phyloP scores from a whole-genome alignment of 2,888 invertebrate species.

The Eristalis pertinax region DNA sequence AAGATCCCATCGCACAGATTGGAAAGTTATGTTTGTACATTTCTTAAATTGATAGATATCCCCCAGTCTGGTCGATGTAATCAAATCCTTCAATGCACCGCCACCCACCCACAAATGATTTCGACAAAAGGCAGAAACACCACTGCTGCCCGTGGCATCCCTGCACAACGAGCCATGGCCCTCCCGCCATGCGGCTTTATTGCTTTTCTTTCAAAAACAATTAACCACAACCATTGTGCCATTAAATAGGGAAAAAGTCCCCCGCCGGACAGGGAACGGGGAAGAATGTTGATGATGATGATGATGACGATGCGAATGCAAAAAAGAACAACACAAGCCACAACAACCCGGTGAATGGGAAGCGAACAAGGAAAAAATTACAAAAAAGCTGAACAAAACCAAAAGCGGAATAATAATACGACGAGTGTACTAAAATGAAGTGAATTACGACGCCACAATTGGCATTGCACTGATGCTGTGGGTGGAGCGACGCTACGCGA shows the following conservation, averaged over 20 bases:
- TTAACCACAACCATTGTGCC: slow-evolving; percentile 68
- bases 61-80: slow-evolving; percentile 31
- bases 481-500: not conserved
- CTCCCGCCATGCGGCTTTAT: slow-evolving; percentile 54
- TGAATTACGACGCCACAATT: slow-evolving; percentile 63
- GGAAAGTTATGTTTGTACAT: slow-evolving; percentile 32
- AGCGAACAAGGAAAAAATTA: slow-evolving; percentile 3
- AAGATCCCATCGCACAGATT: slow-evolving; percentile 34
- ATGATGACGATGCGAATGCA: slow-evolving; percentile 27
- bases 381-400: slow-evolving; percentile 8
- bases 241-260: slow-evolving; percentile 35
- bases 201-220: slow-evolving; percentile 70
- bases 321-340: slow-evolving; percentile 48
- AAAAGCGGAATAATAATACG: slow-evolving; percentile 35
- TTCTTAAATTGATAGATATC: slow-evolving; percentile 30
- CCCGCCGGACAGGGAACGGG: not conserved
- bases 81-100: slow-evolving; percentile 34
- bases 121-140: not conserved
- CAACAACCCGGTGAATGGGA: slow-evolving; percentile 14
- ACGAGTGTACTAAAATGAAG: slow-evolving; percentile 48
- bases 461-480: slow-evolving; percentile 51
- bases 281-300: not conserved
- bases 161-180: slow-evolving; percentile 6
- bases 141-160: slow-evolving; percentile 8
- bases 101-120: not conserved